phyloP scores from a whole-genome alignment of 30 jellyfish, hydroid and myxozoan genomes.

The Haliclystus octoradiatus region DNA sequence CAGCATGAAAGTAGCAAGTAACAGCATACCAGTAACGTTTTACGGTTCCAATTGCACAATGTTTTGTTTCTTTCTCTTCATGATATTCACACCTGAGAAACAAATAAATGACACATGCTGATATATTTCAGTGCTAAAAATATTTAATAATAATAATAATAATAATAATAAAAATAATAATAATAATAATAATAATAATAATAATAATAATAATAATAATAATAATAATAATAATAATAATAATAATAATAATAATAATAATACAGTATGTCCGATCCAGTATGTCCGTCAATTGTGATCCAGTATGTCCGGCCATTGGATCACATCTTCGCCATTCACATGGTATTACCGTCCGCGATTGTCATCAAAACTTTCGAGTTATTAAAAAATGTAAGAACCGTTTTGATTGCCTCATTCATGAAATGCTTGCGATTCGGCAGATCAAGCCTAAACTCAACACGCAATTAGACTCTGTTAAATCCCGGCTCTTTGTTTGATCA shows the following conservation, averaged over 20 bases:
- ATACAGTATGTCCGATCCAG: no score
- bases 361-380: no score
- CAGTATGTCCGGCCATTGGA: neutral
- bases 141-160: neutral
- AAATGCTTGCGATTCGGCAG: no score
- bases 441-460: no score
- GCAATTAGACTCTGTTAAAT: no score
- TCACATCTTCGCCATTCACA: no score
- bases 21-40: conserved; percentile 40
- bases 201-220: neutral
- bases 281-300: neutral
- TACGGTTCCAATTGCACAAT: conserved; percentile 62
- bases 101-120: neutral
- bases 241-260: neutral
- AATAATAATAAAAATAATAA: neutral
- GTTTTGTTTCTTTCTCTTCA: conserved; percentile 54
- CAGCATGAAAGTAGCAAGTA: no score
- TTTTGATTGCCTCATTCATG: no score
- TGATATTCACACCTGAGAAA: conserved; percentile 58
- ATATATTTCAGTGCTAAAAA: neutral
- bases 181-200: neutral
- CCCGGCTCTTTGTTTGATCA: no score
- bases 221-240: neutral
- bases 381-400: no score
- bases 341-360: no score